Conservation (phyloP, 2,113 vertebrate species). For the Elaphurus davidianus region DNA sequence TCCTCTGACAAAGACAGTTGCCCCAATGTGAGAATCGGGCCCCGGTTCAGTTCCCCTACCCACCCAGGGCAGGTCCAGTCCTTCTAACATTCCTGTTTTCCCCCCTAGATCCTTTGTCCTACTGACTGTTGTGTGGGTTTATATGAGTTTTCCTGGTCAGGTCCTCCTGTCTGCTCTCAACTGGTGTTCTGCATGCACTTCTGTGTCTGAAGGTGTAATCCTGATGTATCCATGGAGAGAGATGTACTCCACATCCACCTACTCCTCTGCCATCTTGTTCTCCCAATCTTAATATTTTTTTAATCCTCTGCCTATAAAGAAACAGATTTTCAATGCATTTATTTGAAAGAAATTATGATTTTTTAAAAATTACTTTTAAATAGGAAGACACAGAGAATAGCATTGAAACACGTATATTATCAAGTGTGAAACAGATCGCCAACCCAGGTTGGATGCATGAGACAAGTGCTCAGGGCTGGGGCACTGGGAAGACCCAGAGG, state of each 20-base stretch:
- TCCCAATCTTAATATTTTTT: background rate
- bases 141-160: background rate
- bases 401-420: no score
- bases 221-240: background rate
- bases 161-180: background rate
- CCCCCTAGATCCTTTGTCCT: background rate
- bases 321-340: background rate
- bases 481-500: no score
- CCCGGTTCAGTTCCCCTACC: background rate
- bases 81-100: background rate
- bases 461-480: no score
- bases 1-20: background rate
- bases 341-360: background rate
- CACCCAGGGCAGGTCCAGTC: background rate
- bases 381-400: background rate
- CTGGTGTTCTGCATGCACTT: background rate
- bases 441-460: no score
- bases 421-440: no score
- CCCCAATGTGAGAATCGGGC: accelerated
- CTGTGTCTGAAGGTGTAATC: background rate
- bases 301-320: background rate
- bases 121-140: background rate
- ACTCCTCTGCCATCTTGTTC: background rate
- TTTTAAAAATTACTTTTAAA: background rate
- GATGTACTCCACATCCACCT: background rate